phyloP scores from a whole-genome alignment of 2,113 vertebrate species.

The Salvelinus namaycush region DNA sequence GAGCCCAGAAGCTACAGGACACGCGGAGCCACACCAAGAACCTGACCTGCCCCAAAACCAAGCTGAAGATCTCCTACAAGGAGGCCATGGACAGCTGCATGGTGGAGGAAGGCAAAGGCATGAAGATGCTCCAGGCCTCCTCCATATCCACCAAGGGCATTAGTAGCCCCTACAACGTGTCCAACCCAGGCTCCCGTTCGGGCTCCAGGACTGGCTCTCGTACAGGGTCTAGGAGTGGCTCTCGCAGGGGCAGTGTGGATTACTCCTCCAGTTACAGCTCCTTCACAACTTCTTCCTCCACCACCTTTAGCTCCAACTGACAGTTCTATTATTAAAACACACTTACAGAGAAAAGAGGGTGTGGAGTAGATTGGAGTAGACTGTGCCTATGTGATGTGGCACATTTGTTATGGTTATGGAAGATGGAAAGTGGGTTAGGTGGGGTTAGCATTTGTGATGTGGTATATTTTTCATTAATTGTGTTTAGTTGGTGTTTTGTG shows the following conservation, averaged over 20 bases:
- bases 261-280: conserved; percentile 75
- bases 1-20: conserved; percentile 90
- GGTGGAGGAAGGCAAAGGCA: conserved; percentile 91
- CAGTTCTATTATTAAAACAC: conserved; percentile 42
- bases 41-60: conserved; percentile 97
- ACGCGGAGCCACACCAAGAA: conserved; percentile 83
- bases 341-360: neutral
- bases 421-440: neutral
- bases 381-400: too few relatives aligned
- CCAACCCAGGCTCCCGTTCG: conserved; percentile 85
- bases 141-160: conserved; percentile 94
- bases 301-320: conserved; percentile 67
- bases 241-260: conserved; percentile 94
- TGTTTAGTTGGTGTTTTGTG: too few relatives aligned
- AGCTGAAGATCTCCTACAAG: conserved; percentile 97
- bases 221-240: conserved; percentile 78
- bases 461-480: conserved; percentile 15
- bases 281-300: conserved; percentile 56
- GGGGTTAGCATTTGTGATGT: neutral
- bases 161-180: conserved; percentile 95
- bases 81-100: conserved; percentile 93
- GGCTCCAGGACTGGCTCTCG: conserved; percentile 81
- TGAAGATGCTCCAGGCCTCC: conserved; percentile 92
- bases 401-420: neutral
- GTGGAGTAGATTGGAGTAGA: too few relatives aligned